A percentile compares a stretch with the other conserved stretches of the same genome.
phyloP scores from a whole-genome alignment of 2,888 invertebrate genomes.

The Noctua pronuba region DNA sequence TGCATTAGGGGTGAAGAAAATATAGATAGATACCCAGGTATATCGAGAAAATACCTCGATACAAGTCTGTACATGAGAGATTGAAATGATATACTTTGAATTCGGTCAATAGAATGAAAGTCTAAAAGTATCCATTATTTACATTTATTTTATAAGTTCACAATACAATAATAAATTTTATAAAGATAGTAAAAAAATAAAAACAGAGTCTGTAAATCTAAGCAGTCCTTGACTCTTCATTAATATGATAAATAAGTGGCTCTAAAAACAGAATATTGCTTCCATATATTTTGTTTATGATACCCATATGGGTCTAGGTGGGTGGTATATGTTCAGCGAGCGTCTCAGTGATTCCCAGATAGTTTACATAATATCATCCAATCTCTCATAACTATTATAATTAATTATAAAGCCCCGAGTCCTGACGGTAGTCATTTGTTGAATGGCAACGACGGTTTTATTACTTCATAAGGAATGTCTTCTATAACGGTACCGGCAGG shows the following conservation, averaged over 20 bases:
- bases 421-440: conserved; percentile 82
- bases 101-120: neutral
- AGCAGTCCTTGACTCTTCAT: conserved; percentile 33
- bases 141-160: neutral
- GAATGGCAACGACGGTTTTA: conserved; percentile 72
- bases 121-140: neutral
- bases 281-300: conserved; percentile 61
- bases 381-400: conserved; percentile 83
- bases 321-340: conserved; percentile 70
- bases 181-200: neutral
- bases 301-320: conserved; percentile 60
- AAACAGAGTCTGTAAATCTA: conserved; percentile 26
- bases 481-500: conserved; percentile 63
- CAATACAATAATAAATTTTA: neutral
- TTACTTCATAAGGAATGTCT: conserved; percentile 72
- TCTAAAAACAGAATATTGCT: conserved; percentile 59
- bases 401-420: conserved; percentile 81
- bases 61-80: neutral
- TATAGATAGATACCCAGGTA: neutral
- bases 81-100: neutral
- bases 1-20: too few species aligned
- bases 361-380: conserved; percentile 82
- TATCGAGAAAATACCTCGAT: neutral
- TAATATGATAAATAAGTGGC: conserved; percentile 54
- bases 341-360: conserved; percentile 64